Evolutionary conservation across 2,888 invertebrate species (phyloP).

Genomic region (Erebia epiphron): DNA sequence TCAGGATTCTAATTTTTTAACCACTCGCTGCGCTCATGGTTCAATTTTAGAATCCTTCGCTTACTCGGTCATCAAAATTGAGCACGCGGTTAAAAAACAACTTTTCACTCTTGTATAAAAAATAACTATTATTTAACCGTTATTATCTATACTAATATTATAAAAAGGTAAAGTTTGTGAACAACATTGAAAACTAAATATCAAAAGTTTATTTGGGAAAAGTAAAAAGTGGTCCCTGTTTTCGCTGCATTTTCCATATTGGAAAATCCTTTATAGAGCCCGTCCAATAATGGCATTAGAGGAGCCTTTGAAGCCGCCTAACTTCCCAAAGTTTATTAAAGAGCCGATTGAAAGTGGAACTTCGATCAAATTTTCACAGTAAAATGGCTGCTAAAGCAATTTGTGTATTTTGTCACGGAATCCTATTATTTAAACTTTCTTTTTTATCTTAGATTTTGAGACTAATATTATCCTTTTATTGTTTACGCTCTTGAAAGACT

Average conservation of each 20-base stretch:
- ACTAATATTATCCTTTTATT: too few relatives aligned
- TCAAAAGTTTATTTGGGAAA: not conserved
- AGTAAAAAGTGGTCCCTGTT: not conserved
- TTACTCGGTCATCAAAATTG: too few relatives aligned
- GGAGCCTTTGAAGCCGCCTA: conserved; percentile 15
- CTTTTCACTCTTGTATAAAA: too few relatives aligned
- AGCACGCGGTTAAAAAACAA: too few relatives aligned
- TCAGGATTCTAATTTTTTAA: too few relatives aligned
- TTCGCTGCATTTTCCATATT: conserved; percentile 13
- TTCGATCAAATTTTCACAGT: conserved; percentile 31
- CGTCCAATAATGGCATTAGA: conserved; percentile 11
- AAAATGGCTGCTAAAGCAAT: conserved; percentile 15
- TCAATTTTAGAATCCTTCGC: too few relatives aligned
- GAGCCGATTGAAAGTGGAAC: conserved; percentile 28
- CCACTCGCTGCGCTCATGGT: too few relatives aligned
- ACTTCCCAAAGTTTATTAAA: conserved; percentile 25
- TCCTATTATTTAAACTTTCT: not conserved
- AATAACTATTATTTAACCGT: too few relatives aligned
- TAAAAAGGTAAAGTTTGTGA: too few relatives aligned
- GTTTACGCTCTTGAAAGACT: too few relatives aligned
- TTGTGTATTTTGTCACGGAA: conserved; percentile 5
- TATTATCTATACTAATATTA: too few relatives aligned
- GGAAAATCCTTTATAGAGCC: conserved; percentile 7
- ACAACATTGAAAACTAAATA: not conserved
- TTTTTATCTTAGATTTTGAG: too few relatives aligned